phyloP scores from a whole-genome alignment of 2,113 vertebrate species.

The Acrocephalus arundinaceus region DNA sequence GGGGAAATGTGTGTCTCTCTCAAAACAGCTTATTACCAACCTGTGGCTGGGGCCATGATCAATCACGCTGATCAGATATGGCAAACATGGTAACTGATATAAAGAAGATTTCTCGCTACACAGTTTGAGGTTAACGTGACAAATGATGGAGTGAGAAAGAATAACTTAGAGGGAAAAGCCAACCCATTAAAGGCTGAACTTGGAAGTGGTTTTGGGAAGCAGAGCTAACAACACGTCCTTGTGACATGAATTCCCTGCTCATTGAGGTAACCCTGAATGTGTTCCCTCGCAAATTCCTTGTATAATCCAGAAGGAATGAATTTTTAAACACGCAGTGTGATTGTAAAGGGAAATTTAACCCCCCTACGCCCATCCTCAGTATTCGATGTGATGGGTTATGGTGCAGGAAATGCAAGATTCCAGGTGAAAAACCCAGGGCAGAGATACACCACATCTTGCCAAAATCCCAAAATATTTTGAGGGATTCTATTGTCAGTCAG shows the following conservation, averaged over 20 bases:
- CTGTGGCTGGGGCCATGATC: constrained; percentile 87
- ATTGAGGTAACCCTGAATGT: neutral
- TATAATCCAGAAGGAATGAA: neutral
- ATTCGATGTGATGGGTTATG: accelerated
- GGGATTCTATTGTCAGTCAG: neutral
- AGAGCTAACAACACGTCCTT: neutral
- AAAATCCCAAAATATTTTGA: neutral
- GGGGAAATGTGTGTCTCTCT: constrained; percentile 84
- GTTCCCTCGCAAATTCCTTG: neutral
- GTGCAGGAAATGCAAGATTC: neutral
- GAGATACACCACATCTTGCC: neutral
- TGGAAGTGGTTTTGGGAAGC: neutral
- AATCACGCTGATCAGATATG: constrained; percentile 91
- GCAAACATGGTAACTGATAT: constrained; percentile 84
- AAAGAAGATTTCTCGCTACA: constrained; percentile 67
- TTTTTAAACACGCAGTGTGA: neutral
- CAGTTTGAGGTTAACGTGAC: constrained; percentile 38
- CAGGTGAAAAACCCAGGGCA: neutral
- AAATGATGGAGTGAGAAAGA: constrained; percentile 22
- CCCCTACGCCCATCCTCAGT: neutral
- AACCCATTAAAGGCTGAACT: neutral
- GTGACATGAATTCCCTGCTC: neutral
- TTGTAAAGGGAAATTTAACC: neutral
- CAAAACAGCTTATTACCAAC: constrained; percentile 90
- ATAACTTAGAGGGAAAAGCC: neutral